Evolutionary conservation across 2,888 invertebrate species (phyloP), one percentile per base, ranked within the genome.

Genomic region (Alentia gelatinosa): DNA sequence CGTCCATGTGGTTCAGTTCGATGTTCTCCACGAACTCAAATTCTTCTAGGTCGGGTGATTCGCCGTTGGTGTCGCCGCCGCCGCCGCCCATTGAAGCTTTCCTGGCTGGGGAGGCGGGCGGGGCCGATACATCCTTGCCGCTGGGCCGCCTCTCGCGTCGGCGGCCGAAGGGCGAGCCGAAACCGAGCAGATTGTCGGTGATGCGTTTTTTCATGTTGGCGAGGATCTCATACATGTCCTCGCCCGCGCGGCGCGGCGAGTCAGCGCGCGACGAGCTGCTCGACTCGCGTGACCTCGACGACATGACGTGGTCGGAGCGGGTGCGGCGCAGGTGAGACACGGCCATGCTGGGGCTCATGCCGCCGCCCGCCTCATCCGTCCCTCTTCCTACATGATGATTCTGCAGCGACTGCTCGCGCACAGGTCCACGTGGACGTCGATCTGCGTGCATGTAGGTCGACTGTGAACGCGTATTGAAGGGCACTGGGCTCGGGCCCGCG

Each of bases 1-100:
- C 92, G 83, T 92, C 92, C 91, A 92, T 90, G 75, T 92, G 92
- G 56, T 83, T 40, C n/a, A 92, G 91, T 68, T 92, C 92, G n/a
- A 92, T 92, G 90, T 91, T 88, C 91, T 92, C 92, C 39, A 92
- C 92, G 39, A 91, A 90, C 47, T 88, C 92, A 75, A 74, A 92
- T 9, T 89, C 92, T 23, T 92, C 92, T 35, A 79, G 12, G 23
- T 88, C 42, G 35, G 68, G 56, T 9, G 40, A 68, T 0, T 42
- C 39, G 68, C 74, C 88, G 39, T 56, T 91, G 3, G 40, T 39
- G 39, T 40, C 63, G 7, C 42, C 4, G 26, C 39, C 23, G 9
- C 4, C 7, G 1, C 35, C 68, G 1, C 1, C 30, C 12, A 1
- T 68, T 42, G 35, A 23, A 15, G n/a, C n/a, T n/a, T n/a, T n/a